These are phyloP conservation scores for Lutjanus erythropterus DNA, from an alignment of 2,113 vertebrate species.

Conservation along the genomic window DNA sequence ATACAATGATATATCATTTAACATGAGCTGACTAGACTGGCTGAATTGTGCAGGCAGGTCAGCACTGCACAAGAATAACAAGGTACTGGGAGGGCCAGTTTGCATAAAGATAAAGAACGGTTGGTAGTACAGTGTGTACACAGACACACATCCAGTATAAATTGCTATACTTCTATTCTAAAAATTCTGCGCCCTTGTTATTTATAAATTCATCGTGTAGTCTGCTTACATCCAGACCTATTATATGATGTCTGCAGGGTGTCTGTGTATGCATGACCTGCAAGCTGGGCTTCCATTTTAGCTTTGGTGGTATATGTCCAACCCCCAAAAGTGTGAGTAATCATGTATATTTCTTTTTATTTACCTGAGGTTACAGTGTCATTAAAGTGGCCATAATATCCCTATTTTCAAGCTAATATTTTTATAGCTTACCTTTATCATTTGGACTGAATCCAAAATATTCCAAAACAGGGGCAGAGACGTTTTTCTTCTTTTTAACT, in stretches of 20 bases:
- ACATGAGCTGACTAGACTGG: constrained; percentile 52
- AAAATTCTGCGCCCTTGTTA: background rate
- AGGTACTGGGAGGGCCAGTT: constrained; percentile 49
- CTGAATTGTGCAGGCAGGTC: constrained; percentile 57
- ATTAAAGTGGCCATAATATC: background rate
- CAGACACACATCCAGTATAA: constrained; percentile 1
- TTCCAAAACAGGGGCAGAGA: too few relatives aligned
- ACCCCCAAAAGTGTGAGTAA: background rate
- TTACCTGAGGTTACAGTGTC: background rate
- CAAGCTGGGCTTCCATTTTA: constrained; percentile 26
- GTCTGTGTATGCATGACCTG: constrained; percentile 15
- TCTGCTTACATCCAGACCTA: background rate
- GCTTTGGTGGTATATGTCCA: background rate
- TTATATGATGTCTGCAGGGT: background rate
- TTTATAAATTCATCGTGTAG: background rate
- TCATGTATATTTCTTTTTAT: constrained; percentile 1
- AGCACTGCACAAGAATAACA: constrained; percentile 63
- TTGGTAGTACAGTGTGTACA: constrained; percentile 14
- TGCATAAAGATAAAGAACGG: constrained; percentile 38
- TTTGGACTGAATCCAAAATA: too few relatives aligned
- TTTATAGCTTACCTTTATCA: too few relatives aligned
- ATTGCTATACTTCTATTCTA: constrained; percentile 7
- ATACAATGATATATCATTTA: constrained; percentile 25
- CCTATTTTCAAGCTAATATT: too few relatives aligned
- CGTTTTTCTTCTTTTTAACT: too few relatives aligned